Base-by-base conservation (phyloP, 2,888 invertebrate species). In the Syrphus vitripennis region DNA sequence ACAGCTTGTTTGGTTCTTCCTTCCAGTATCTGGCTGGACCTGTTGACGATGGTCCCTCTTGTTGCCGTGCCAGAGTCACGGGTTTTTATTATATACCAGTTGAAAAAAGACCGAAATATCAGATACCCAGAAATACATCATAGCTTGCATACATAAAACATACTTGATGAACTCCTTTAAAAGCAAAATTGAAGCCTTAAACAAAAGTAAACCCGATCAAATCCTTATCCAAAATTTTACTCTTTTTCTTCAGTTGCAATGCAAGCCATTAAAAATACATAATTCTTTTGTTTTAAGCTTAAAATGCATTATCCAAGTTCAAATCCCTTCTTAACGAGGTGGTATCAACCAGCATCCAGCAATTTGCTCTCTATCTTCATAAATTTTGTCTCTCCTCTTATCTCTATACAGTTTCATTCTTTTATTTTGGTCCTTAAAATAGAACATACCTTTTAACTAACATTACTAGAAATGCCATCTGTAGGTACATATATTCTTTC, bases 361-460 rank as follows among this genome's bases (percentile, higher is more conserved):
- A 40, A 26, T 40, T 26, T 40, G n/a, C 6, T 14, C 26, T 19
- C 10, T 16, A 16, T 63, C 29, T 40, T n/a, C n/a, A 12, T 19
- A 42, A 42, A 24, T 26, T 29, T 29, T 14, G 10, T 16, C 7
- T 42, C 45, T 21, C 1, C 34, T 19, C 16, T 42, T 63, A 42
- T 29, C 16, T 45, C 1, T 14, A n/a, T n/a, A n/a, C n/a, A n/a
- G 26, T 12, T 29, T 5, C 7, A n/a, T 42, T 21, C 14, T 16
- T 65, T 29, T 19, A 65, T 45, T 45, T 65, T 7, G 29, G 21
- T 31, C 19, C 19, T 50, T 65, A 26, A 67, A 53, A 55, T 19
- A n/a, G 24, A 50, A 24, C 10, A 34, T 48, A 63, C 50, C 31
- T 65, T 61, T 67, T 37, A 79, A 40, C 48, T 57, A 34, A 29